Percentiles rank a stretch among this genome's conserved stretches.
These are phyloP conservation scores for Athalia rosae DNA, from an alignment of 2,888 invertebrate species.

Conservation along the genomic window DNA sequence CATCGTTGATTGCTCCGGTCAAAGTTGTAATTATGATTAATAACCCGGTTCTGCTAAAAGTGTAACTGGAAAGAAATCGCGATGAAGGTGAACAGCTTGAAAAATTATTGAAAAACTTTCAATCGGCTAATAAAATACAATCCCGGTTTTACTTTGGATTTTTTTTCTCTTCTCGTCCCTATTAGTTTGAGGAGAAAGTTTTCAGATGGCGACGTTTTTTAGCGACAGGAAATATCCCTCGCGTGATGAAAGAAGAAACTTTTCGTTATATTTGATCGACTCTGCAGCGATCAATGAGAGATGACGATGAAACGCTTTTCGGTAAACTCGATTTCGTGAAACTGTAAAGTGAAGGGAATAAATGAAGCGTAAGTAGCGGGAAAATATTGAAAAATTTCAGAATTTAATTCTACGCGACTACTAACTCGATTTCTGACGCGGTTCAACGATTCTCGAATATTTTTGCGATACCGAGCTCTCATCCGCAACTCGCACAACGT, in stretches of 20 bases:
- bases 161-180: background rate
- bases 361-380: background rate
- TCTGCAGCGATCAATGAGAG: too few relatives aligned
- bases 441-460: slow-evolving; percentile 3
- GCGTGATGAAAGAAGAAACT: background rate
- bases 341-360: background rate
- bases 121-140: background rate
- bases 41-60: background rate
- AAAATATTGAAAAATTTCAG: slow-evolving; percentile 8
- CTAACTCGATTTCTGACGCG: background rate
- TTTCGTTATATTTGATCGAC: background rate
- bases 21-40: slow-evolving; percentile 27
- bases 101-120: slow-evolving; percentile 12
- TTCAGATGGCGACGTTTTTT: too few relatives aligned
- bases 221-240: too few relatives aligned
- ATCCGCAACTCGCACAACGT: too few relatives aligned
- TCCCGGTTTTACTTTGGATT: too few relatives aligned
- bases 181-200: too few relatives aligned
- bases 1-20: background rate
- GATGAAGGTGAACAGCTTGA: background rate
- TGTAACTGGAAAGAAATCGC: background rate
- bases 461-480: background rate
- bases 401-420: slow-evolving; percentile 14
- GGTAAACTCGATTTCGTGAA: background rate
- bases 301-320: too few relatives aligned